Evolutionary conservation across 2,797 vertebrate species (phyloP).

Genomic region (Cyclura pinguis): DNA sequence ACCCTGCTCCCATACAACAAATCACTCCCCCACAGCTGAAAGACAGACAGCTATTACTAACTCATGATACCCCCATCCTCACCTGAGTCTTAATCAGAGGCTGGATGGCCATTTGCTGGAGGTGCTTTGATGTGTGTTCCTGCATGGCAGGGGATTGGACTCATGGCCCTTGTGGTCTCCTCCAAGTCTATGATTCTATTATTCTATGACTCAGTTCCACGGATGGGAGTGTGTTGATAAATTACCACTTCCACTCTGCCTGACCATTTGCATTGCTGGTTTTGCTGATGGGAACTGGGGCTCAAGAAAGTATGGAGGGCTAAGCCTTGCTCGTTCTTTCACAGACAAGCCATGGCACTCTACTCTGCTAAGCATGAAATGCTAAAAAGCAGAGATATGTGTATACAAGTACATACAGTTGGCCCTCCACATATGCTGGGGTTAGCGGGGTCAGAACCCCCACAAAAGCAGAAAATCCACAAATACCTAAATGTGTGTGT

Average conservation of each 20-base stretch:
- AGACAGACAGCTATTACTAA: neutral
- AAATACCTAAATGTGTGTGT: too few species aligned
- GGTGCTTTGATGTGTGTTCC: too few species aligned
- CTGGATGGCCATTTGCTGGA: too few species aligned
- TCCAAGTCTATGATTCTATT: too few species aligned
- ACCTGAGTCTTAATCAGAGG: neutral
- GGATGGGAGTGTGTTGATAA: neutral
- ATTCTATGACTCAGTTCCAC: neutral
- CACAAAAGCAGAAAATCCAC: too few species aligned
- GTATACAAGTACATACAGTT: too few species aligned
- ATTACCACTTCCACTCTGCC: neutral
- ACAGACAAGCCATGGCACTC: neutral
- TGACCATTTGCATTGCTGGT: neutral
- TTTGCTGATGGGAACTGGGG: neutral
- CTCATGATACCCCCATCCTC: too few species aligned
- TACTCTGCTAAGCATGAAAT: neutral
- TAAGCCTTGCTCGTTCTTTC: neutral
- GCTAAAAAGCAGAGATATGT: neutral
- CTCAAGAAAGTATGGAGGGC: neutral
- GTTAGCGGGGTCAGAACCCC: too few species aligned
- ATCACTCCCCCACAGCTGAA: neutral
- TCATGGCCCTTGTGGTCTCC: too few species aligned
- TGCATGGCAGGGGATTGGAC: too few species aligned
- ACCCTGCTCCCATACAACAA: too few species aligned
- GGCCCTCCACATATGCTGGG: too few species aligned